phyloP scores from a whole-genome alignment of 1,140 invertebrate species.

The Melitaea cinxia region DNA sequence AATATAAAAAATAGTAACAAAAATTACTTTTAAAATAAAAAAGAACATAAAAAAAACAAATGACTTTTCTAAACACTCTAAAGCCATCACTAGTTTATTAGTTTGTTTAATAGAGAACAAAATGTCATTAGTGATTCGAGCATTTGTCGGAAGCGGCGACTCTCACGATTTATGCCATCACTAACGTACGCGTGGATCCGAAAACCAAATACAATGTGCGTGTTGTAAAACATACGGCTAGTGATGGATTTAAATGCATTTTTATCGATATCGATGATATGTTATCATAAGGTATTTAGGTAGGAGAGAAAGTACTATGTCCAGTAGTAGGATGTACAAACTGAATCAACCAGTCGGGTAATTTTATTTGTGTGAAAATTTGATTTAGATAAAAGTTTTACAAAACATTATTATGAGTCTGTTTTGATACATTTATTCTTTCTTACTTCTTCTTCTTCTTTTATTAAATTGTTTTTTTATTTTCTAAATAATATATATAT shows the following conservation, averaged over 20 bases:
- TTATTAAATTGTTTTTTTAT: no score
- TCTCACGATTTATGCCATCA: slow-evolving; percentile 64
- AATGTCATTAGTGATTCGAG: slow-evolving; percentile 58
- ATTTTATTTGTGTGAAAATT: no score
- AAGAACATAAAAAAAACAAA: not conserved
- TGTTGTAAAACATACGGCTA: slow-evolving; percentile 45
- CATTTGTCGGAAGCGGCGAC: slow-evolving; percentile 66
- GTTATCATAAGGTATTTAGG: not conserved
- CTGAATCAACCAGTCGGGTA: no score
- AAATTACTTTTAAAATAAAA: no score
- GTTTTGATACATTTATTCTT: no score
- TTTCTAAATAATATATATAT: no score
- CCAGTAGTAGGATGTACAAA: no score
- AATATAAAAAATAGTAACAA: no score
- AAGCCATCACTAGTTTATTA: slow-evolving; percentile 25
- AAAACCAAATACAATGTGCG: slow-evolving; percentile 65
- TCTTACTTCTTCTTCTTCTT: no score
- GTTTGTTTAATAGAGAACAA: slow-evolving; percentile 45
- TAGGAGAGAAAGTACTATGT: no score
- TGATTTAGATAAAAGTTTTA: no score
- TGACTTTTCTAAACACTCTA: slow-evolving; percentile 1
- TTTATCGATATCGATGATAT: slow-evolving; percentile 8
- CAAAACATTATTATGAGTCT: no score
- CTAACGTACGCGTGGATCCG: slow-evolving; percentile 54
- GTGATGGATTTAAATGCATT: slow-evolving; percentile 16